phyloP scores from a whole-genome alignment of 1,140 invertebrate genomes.

The Zaprionus inermis region DNA sequence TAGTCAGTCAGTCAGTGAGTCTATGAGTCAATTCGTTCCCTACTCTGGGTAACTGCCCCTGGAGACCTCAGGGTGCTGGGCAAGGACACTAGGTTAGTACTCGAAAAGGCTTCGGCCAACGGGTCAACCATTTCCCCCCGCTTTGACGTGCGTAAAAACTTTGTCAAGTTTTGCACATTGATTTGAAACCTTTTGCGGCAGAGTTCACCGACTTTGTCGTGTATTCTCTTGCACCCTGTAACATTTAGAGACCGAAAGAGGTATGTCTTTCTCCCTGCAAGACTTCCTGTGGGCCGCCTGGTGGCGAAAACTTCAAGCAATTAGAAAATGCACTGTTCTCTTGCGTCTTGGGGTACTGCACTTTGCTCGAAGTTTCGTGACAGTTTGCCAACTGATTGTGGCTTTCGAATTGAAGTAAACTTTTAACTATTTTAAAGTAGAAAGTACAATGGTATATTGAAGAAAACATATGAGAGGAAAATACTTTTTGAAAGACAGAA shows the following conservation, averaged over 20 bases:
- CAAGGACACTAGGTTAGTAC: background rate
- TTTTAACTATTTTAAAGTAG: background rate
- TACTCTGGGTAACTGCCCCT: background rate
- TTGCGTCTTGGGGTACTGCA: background rate
- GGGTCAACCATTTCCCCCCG: too few species aligned
- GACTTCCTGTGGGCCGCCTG: too few species aligned
- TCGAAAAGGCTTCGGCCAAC: too few species aligned
- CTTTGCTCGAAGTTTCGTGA: background rate
- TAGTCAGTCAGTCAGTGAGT: background rate
- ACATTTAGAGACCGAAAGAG: too few species aligned
- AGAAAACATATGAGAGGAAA: background rate
- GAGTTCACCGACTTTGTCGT: background rate
- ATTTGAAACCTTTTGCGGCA: background rate
- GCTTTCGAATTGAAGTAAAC: background rate
- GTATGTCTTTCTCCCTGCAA: too few species aligned
- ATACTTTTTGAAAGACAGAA: background rate
- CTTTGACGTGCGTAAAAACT: background rate
- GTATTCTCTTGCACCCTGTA: too few species aligned
- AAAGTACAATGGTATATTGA: background rate
- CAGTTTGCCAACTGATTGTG: background rate
- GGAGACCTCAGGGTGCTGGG: background rate
- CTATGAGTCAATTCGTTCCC: background rate
- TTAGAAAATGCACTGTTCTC: background rate
- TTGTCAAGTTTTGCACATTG: background rate
- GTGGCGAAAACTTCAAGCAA: background rate